Base-by-base conservation (phyloP, 2,113 vertebrate species). In the Poeciliopsis occidentalis region DNA sequence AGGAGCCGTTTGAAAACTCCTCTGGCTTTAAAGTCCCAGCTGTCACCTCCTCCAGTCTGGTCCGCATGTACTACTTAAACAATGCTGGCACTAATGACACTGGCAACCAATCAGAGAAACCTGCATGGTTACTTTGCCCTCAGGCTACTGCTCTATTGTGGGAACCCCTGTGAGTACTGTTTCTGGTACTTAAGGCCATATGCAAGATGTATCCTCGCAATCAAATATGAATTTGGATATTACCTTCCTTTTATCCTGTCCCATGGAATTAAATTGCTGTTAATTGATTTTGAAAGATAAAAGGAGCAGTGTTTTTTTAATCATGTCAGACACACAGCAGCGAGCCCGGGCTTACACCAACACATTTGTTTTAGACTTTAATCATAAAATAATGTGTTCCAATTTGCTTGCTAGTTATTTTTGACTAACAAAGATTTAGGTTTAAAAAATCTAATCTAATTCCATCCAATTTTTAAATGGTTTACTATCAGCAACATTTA, bases 171-270 rank as follows among this genome's bases (percentile, higher is more conserved):
- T 51, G 95, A 97, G 96, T 94, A 94, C 94, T 94, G 95, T 95
- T 96, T 95, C 96, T 95, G 95, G 94, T 97, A 96, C 97, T 97
- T 97, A 96, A 95, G 96, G 96, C 96, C 97, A 95, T 97, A 96
- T 96, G 96, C 94, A 95, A 95, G 95, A 96, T 95, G 96, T 96
- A 97, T 95, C 95, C 93, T 96, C 95, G 91, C 97, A 96, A 98
- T 98, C 96, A 96, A 95, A 97, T 97, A 96, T 96, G 96, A 98
- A 98, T 96, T 96, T 96, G 95, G 95, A 97, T 97, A 97, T 98
- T 98, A 97, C 96, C 96, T 98, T 96, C 95, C 96, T 98, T 98
- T 99, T 97, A 98, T 97, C 94, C 95, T 97, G 97, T 98, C 97
- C 82, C 87, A 92, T 94, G 95, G 94, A 97, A 98, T 99, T 93